Evolutionary conservation across 2,797 vertebrate genomes (phyloP), one percentile per base, ranked within the genome.

Genomic region (Euphonia xanthogaster): DNA sequence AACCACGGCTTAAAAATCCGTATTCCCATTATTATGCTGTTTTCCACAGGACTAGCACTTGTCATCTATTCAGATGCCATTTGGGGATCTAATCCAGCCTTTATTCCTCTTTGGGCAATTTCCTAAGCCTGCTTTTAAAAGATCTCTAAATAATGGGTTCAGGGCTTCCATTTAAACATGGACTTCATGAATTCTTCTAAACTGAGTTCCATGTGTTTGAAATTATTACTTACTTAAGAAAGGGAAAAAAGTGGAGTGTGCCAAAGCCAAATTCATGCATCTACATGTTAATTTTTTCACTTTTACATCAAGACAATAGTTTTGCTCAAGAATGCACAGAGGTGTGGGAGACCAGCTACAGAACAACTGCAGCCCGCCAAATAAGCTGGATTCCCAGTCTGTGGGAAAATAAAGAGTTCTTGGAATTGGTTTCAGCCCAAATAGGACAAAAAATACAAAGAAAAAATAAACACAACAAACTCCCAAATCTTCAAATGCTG

Each of bases 401-500:
- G 72, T 74, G 65, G 72, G 82, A 88, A 96, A 95, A 87, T 11
- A 5, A 58, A 62, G 27, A 77, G 8, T 39, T 86, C 81, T 39
- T 75, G 67, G 84, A 90, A 51, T 84, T 90, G 86, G 35, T 83
- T 71, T 91, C 42, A 54, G 42, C 45, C 76, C 85, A 89, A 94
- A 75, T 24, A 86, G 47, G 50, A 71, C 35, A 91, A 79, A 93
- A 89, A 79, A 33, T 14, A n/a, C 6, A 61, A 71, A 65, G 22
- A 55, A 86, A 82, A 84, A 86, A 53, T 30, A 75, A 81, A 84
- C 66, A 44, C 23, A 70, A 51, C 20, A 87, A 87, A 7, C 10
- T 14, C 40, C 21, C 7, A 90, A 81, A 78, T 40, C 25, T 54
- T 83, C n/a, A 86, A 44, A 33, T 88, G 39, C 47, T 80, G 28